Conservation (phyloP, 2,797 vertebrate species). For the Aldrovandia affinis region DNA sequence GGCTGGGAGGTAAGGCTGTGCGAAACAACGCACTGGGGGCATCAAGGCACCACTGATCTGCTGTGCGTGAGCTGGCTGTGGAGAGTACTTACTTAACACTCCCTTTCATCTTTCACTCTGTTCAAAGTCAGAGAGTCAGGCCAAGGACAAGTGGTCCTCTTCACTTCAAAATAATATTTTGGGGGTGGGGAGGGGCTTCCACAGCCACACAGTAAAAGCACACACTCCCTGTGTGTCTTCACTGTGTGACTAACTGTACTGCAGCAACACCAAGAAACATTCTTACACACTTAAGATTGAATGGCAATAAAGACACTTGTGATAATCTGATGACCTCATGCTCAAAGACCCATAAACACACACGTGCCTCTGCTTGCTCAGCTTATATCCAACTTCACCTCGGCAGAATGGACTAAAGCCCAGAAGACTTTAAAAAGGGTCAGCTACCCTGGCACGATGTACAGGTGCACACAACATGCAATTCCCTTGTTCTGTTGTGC, state of each 20-base stretch:
- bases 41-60: neutral
- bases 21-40: neutral
- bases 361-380: neutral
- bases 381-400: neutral
- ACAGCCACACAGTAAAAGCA: no score
- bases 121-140: neutral
- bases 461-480: neutral
- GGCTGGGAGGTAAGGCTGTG: neutral
- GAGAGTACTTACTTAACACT: neutral
- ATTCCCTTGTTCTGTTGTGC: neutral
- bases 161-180: neutral
- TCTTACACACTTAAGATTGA: no score
- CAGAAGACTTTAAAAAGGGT: neutral
- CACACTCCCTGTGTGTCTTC: no score
- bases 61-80: neutral
- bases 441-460: neutral
- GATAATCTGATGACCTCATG: no score
- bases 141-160: conserved; percentile 4
- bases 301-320: no score
- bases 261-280: no score
- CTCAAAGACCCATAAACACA: neutral
- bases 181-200: neutral
- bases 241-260: no score
- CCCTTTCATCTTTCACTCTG: conserved; percentile 1
- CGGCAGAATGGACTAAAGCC: neutral